Evolutionary conservation across 1,140 invertebrate species (phyloP).

Genomic region (Leptinotarsa undecemlineata): DNA sequence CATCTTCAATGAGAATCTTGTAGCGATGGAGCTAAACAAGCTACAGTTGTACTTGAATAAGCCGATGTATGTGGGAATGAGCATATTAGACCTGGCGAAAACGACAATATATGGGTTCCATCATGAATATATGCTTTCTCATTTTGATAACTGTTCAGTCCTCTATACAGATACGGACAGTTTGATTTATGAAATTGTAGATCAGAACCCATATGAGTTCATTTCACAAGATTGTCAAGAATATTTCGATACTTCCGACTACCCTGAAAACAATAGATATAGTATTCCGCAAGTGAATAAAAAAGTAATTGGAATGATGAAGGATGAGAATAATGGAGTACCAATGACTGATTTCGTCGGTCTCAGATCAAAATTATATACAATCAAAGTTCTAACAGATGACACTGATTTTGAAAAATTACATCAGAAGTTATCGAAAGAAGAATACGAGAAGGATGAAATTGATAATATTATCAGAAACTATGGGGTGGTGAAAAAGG

Average conservation of each 20-base stretch:
- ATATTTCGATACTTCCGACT: slow-evolving; percentile 35
- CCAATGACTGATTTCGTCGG: slow-evolving; percentile 55
- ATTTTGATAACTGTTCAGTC: slow-evolving; percentile 37
- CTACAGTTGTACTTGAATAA: slow-evolving; percentile 52
- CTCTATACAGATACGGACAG: slow-evolving; percentile 38
- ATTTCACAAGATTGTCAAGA: slow-evolving; percentile 31
- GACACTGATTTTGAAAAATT: neutral
- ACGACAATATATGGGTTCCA: slow-evolving; percentile 42
- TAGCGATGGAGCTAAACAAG: slow-evolving; percentile 50
- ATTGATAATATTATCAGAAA: neutral
- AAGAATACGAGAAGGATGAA: neutral
- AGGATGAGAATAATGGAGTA: slow-evolving; percentile 51
- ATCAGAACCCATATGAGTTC: slow-evolving; percentile 32
- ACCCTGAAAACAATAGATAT: slow-evolving; percentile 29
- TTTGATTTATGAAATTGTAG: slow-evolving; percentile 40
- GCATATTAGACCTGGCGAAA: slow-evolving; percentile 37
- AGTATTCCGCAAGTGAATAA: slow-evolving; percentile 34
- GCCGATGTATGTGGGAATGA: neutral
- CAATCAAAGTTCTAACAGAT: slow-evolving; percentile 25
- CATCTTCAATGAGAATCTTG: slow-evolving; percentile 39
- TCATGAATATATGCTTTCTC: slow-evolving; percentile 40
- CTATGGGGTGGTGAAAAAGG: neutral
- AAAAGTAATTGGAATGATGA: slow-evolving; percentile 34
- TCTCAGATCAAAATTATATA: slow-evolving; percentile 56
- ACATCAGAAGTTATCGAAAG: too few species aligned